A percentile compares a stretch with the other conserved stretches of the same genome.
Evolutionary conservation across 2,113 vertebrate genomes (phyloP).

Genomic region (Cryptomyrus ogoouensis): DNA sequence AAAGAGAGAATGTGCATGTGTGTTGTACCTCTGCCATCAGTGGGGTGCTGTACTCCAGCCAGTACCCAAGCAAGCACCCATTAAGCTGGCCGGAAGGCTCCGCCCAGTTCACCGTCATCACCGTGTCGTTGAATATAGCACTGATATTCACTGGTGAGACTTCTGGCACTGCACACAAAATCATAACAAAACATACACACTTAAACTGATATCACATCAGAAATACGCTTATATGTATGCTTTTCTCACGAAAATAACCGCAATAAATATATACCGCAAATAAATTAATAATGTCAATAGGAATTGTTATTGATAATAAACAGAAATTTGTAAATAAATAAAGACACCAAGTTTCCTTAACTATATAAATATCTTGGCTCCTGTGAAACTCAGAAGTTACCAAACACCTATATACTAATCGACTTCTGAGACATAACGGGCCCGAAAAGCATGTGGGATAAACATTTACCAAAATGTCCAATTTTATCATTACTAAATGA

Average conservation of each 20-base stretch:
- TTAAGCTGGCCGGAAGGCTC: slow-evolving; percentile 61
- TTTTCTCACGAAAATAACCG: too few relatives aligned
- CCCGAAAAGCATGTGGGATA: not conserved
- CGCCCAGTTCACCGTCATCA: slow-evolving; percentile 65
- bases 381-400: not conserved
- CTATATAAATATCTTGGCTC: not conserved
- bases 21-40: slow-evolving; percentile 35
- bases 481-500: not conserved
- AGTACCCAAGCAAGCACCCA: slow-evolving; percentile 71
- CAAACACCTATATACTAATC: not conserved
- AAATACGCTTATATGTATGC: not conserved
- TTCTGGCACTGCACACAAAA: slow-evolving; percentile 64
- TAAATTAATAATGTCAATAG: not conserved
- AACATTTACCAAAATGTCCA: not conserved
- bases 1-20: not conserved
- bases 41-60: slow-evolving; percentile 64
- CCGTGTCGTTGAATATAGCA: slow-evolving; percentile 62
- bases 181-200: not conserved
- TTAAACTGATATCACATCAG: not conserved
- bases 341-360: not conserved
- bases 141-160: slow-evolving; percentile 69
- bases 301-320: not conserved
- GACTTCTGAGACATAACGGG: not conserved
- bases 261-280: too few relatives aligned
- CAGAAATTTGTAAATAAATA: not conserved